Base-by-base conservation (phyloP, 1,140 invertebrate genomes). In the Papilio machaon region DNA sequence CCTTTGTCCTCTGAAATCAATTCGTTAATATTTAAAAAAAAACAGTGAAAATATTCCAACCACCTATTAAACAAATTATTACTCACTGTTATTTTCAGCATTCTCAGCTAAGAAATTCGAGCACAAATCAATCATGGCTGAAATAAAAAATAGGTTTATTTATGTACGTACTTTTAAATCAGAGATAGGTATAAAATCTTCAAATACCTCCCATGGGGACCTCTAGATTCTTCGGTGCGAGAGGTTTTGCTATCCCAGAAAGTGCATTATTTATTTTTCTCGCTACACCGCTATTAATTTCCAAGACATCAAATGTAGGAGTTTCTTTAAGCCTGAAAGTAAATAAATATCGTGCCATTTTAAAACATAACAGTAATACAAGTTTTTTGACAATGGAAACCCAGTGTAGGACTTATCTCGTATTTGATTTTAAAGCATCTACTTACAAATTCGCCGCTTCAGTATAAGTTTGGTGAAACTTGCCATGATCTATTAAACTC, bases 21-120 rank as follows among this genome's bases (percentile, higher is more conserved):
- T 58, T 19, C n/a, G 49, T 4, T 13, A 43, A 74, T 19, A 30
- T 17, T 19, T 64, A 67, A 73, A 76, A 54, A 76, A 4, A 46
- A 19, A 30, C 23, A 30, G 23, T 30, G 23, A 64, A 58, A 75
- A 10, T 46, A 76, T 43, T 19, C 49, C 52, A 79, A 52, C 52
- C 2, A 43, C 17, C 19, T 43, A 81, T 2, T 70, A 76, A 52
- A 54, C 30, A 46, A 67, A 49, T 67, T 47, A 79, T 38, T 4
- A 89, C 90, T 89, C 87, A 93, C 92, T 92, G 54, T 91, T 90
- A 82, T 85, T 88, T 84, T 93, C 92, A 19, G 90, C 90, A 74
- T 86, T 49, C 81, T 93, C 90, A 38, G 92, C 89, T 30, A 93
- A 83, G 81, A 88, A 91, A 75, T 91, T 90, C 11, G 87, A 87